A percentile compares a stretch with the other conserved stretches of the same genome.
These are phyloP conservation scores for Griposia aprilina DNA, from an alignment of 2,888 invertebrate species.

Conservation along the genomic window DNA sequence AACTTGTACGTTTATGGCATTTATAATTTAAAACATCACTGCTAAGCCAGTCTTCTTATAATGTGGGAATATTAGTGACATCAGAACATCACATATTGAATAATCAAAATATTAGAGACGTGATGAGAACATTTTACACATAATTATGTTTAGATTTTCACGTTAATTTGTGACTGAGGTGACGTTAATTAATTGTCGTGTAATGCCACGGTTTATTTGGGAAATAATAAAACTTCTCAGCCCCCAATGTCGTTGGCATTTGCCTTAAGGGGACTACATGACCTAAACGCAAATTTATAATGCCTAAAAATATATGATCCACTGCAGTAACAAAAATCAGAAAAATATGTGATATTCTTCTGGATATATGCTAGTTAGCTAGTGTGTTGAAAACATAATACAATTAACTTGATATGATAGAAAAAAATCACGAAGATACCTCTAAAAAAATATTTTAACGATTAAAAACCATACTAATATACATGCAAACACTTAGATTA, in stretches of 20 bases:
- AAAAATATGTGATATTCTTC: too few species aligned
- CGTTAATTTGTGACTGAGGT: conserved; percentile 16
- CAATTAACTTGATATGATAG: too few species aligned
- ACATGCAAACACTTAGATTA: too few species aligned
- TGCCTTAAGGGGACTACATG: too few species aligned
- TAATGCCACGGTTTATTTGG: conserved; percentile 23
- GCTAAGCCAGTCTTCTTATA: conserved; percentile 10
- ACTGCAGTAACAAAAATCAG: too few species aligned
- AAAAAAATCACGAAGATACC: too few species aligned
- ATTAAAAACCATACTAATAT: too few species aligned
- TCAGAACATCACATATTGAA: conserved; percentile 58
- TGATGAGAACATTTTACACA: conserved; percentile 44
- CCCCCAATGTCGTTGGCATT: background rate
- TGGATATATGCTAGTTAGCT: too few species aligned
- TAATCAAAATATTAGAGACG: conserved; percentile 50
- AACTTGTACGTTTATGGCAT: conserved; percentile 37
- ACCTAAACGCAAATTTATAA: too few species aligned
- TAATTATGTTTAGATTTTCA: background rate
- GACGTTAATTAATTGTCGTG: conserved; percentile 15
- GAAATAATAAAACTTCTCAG: background rate
- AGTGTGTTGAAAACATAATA: too few species aligned
- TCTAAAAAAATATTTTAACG: too few species aligned
- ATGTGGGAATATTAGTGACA: conserved; percentile 66
- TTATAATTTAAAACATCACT: conserved; percentile 13
- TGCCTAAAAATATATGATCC: too few species aligned